These are phyloP conservation scores for Campopleginae sp. DNA, from an alignment of 2,888 invertebrate species.

Conservation along the genomic window DNA sequence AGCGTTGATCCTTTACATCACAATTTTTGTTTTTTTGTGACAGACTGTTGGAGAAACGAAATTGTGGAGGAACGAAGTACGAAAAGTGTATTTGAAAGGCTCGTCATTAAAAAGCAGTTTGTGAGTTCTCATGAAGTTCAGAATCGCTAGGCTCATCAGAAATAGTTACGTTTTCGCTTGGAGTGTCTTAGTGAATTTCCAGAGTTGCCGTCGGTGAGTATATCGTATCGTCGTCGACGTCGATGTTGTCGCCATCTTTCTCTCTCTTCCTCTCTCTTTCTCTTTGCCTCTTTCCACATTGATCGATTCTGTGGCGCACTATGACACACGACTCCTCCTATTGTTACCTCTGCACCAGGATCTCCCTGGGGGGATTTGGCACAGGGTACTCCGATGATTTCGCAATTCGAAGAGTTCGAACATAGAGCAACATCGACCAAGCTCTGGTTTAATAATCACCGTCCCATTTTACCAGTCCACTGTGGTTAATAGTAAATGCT, in stretches of 20 bases:
- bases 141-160: slow-evolving; percentile 12
- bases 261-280: neutral
- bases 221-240: slow-evolving; percentile 47
- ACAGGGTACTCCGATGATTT: slow-evolving; percentile 66
- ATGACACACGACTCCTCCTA: slow-evolving; percentile 63
- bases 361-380: slow-evolving; percentile 66
- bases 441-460: slow-evolving; percentile 20
- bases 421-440: slow-evolving; percentile 35
- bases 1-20: neutral
- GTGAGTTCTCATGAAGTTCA: neutral
- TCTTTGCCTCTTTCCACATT: slow-evolving; percentile 40
- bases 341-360: slow-evolving; percentile 42
- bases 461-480: neutral
- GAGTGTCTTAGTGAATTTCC: slow-evolving; percentile 28
- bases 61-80: neutral
- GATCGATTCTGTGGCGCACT: slow-evolving; percentile 64
- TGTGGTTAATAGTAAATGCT: neutral
- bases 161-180: neutral
- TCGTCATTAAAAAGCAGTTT: slow-evolving; percentile 12
- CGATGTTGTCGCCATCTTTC: slow-evolving; percentile 28
- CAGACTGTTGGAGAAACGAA: slow-evolving; percentile 4
- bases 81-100: neutral
- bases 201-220: slow-evolving; percentile 30
- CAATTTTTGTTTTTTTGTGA: neutral
- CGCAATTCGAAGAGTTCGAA: slow-evolving; percentile 44